phyloP scores from a whole-genome alignment of 2,797 vertebrate species.

The Thamnophis elegans region DNA sequence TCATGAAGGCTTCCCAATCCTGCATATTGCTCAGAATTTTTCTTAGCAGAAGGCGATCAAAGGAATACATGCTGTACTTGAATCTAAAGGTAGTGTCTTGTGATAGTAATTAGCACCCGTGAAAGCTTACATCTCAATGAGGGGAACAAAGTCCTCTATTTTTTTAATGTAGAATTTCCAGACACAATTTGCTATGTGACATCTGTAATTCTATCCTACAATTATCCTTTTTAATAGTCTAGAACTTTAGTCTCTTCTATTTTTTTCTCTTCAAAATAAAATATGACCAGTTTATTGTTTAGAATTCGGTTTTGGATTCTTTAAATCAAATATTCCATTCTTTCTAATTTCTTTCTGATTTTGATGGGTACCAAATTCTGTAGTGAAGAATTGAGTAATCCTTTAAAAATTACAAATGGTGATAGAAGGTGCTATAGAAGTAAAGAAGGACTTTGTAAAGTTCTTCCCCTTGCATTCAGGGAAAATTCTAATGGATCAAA shows the following conservation, averaged over 20 bases:
- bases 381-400: background rate
- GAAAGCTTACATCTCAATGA: conserved; percentile 17
- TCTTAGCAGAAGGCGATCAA: conserved; percentile 16
- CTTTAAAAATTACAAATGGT: background rate
- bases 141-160: background rate
- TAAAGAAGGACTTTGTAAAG: background rate
- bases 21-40: background rate
- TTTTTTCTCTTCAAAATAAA: background rate
- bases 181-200: background rate
- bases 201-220: background rate
- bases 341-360: no score
- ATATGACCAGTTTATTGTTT: background rate
- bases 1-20: background rate
- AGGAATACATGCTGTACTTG: background rate
- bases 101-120: conserved; percentile 5
- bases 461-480: background rate
- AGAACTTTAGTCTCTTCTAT: background rate
- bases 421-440: background rate
- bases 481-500: background rate
- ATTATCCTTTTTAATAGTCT: background rate
- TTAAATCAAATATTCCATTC: background rate
- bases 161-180: background rate
- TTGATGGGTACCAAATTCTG: background rate
- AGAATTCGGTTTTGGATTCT: background rate
- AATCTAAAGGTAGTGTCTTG: background rate